These are phyloP conservation scores for Taenaris catops DNA, from an alignment of 2,888 invertebrate genomes.

Conservation along the genomic window DNA sequence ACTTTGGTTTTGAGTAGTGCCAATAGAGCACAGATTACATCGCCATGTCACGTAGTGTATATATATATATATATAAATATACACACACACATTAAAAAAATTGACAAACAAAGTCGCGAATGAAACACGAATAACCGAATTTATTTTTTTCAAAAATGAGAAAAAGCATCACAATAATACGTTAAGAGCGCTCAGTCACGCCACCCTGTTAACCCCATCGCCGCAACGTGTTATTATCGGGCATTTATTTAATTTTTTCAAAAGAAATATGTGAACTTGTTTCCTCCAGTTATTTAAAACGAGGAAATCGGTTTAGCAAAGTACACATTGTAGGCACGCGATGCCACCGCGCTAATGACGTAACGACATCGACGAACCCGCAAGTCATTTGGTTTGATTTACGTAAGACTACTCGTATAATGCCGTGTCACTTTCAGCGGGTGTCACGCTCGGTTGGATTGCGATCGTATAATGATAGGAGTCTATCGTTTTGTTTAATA, in stretches of 20 bases:
- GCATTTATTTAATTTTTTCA: conserved; percentile 69
- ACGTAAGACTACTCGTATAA: conserved; percentile 16
- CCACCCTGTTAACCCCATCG: conserved; percentile 56
- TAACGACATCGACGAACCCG: conserved; percentile 1
- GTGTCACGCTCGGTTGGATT: conserved; percentile 10
- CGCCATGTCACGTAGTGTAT: no score
- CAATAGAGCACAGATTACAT: no score
- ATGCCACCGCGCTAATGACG: conserved; percentile 24
- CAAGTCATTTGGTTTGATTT: conserved; percentile 27
- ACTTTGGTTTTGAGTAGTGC: no score
- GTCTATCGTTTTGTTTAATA: conserved; percentile 9
- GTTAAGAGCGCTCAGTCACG: conserved; percentile 73
- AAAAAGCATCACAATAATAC: conserved; percentile 34
- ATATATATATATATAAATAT: no score
- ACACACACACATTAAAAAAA: no score
- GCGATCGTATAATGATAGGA: conserved; percentile 1
- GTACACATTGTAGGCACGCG: conserved; percentile 58
- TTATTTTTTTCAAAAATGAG: conserved; percentile 7
- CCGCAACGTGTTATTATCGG: conserved; percentile 64
- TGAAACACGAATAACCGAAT: conserved; percentile 2
- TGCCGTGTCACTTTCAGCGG: conserved; percentile 17
- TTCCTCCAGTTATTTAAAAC: conserved; percentile 30
- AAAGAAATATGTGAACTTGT: conserved; percentile 40
- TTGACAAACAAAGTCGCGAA: conserved; percentile 10
- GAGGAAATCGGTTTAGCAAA: conserved; percentile 50